Base-by-base conservation (phyloP, 2,888 invertebrate genomes). In the Drosophila helvetica region DNA sequence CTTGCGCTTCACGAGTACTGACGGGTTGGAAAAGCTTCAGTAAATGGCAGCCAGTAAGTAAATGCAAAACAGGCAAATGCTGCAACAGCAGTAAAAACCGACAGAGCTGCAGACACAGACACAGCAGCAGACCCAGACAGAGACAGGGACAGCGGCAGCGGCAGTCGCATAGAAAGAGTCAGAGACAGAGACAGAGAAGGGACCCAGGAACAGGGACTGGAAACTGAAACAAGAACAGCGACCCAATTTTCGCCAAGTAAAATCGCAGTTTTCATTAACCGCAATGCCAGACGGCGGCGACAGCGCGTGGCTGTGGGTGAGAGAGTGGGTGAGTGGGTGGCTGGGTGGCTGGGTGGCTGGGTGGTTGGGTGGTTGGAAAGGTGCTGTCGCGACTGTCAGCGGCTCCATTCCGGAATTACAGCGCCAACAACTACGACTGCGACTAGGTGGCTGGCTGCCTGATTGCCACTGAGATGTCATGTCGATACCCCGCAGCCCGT, bases 221-320 rank as follows among this genome's bases (percentile, higher is more conserved):
- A 58, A 64, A 60, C 73, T 25, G 58, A 64, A 74, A 74, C 57
- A 68, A 47, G 56, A 68, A 53, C 75, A 43, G 63, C 71, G 82
- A 87, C 88, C 83, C 88, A 83, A 85, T 85, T 83, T 68, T 69
- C 54, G 52, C 67, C 48, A 71, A 73, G 79, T 77, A 82, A 85
- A 87, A 79, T 79, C 83, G 68, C 72, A 64, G 77, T 68, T 69
- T 83, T 83, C 82, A 87, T 87, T 87, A 87, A 87, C 88, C 81
- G 77, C 74, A 76, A 65, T 61, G 69, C 72, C 87, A 81, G 81
- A 84, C 82, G 68, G 58, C 75, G 70, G 46, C 56, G 72, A 67
- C 63, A n/a, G 52, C 33, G 42, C 33, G 38, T 12, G 70, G 30
- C 51, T 33, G 25, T n/a, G 47, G 50, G 27, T 17, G 27, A 45